A percentile compares a stretch with the other conserved stretches of the same genome.
Conservation (phyloP, 2,113 vertebrate species). For the Symphodus melops region DNA sequence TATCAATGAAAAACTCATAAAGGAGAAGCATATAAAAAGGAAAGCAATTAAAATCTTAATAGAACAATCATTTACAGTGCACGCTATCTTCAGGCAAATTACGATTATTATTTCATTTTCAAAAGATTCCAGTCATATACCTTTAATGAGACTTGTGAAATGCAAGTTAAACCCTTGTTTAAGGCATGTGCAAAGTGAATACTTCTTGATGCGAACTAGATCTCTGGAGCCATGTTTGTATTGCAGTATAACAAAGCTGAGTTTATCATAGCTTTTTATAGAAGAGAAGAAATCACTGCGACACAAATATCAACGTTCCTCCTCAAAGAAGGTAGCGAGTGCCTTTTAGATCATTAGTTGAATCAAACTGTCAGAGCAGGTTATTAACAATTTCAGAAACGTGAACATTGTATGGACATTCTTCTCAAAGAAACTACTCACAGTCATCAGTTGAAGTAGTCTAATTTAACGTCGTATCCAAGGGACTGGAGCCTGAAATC, state of each 20-base stretch:
- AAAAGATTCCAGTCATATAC: not conserved
- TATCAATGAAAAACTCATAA: not conserved
- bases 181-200: not conserved
- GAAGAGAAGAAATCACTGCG: conserved; percentile 28
- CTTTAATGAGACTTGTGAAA: not conserved
- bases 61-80: too few species aligned
- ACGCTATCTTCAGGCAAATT: not conserved
- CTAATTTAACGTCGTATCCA: conserved; percentile 17
- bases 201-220: not conserved
- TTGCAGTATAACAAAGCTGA: not conserved
- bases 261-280: conserved; percentile 26
- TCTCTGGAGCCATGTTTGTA: not conserved
- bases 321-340: conserved; percentile 1
- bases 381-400: conserved; percentile 5
- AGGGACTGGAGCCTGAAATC: conserved; percentile 34
- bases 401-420: conserved; percentile 14
- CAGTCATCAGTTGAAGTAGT: conserved; percentile 7
- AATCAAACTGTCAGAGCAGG: conserved; percentile 4
- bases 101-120: not conserved
- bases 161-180: not conserved
- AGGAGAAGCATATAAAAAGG: not conserved
- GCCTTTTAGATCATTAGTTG: conserved; percentile 22
- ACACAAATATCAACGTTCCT: conserved; percentile 20
- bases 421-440: conserved; percentile 40
- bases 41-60: too few species aligned